A percentile compares a stretch with the other conserved stretches of the same genome.
Conservation (phyloP, 2,113 vertebrate species). For the Chlamydotis undulata region DNA sequence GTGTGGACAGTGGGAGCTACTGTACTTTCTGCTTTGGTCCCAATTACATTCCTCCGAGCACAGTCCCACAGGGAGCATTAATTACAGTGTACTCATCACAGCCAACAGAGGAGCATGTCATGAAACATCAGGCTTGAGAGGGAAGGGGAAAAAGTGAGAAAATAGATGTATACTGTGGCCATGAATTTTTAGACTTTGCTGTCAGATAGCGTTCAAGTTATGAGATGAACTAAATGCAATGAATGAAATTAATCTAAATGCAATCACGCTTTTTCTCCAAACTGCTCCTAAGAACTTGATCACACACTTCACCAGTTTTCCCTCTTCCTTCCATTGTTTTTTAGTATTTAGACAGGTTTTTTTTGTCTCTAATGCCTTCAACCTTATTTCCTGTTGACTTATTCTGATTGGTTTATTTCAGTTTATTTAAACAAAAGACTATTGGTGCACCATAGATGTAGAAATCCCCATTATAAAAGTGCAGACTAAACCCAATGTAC, state of each 20-base stretch:
- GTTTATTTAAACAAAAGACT: not conserved
- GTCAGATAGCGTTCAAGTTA: accelerated
- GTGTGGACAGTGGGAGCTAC: accelerated
- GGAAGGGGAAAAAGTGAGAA: not conserved
- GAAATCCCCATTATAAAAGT: not conserved
- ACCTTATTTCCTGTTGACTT: not conserved
- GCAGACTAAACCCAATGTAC: not conserved
- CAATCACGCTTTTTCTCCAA: not conserved
- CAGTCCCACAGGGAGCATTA: not conserved
- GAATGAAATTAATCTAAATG: not conserved
- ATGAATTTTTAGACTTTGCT: not conserved
- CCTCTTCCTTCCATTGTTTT: not conserved
- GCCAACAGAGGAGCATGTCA: not conserved
- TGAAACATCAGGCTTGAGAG: not conserved
- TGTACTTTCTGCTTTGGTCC: not conserved
- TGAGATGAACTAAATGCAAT: not conserved
- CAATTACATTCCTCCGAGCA: not conserved
- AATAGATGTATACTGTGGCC: not conserved
- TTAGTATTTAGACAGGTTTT: not conserved
- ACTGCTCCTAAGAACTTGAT: not conserved
- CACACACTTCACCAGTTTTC: not conserved
- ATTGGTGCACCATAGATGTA: not conserved
- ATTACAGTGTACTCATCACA: not conserved
- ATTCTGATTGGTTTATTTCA: not conserved
- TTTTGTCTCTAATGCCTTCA: not conserved